phyloP scores from a whole-genome alignment of 2,113 vertebrate genomes.

The Nothobranchius furzeri region DNA sequence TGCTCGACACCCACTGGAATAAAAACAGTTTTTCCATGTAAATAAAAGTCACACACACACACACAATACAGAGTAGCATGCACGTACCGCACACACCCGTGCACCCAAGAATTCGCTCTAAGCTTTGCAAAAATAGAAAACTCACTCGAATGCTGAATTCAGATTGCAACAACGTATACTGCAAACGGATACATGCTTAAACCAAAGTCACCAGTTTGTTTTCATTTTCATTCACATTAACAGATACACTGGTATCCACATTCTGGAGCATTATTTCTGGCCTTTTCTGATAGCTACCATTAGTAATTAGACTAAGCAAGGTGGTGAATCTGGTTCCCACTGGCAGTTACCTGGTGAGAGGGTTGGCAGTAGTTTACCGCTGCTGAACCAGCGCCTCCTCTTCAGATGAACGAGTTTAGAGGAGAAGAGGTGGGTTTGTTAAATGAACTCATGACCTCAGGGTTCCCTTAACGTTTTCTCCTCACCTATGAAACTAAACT shows the following conservation, averaged over 20 bases:
- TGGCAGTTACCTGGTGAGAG: conserved; percentile 69
- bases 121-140: conserved; percentile 59
- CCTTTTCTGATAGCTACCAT: conserved; percentile 50
- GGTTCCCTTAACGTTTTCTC: not conserved
- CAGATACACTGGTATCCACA: conserved; percentile 58
- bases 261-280: conserved; percentile 45
- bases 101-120: conserved; percentile 41
- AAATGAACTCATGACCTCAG: conserved; percentile 25
- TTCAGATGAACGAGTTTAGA: conserved; percentile 8
- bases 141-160: conserved; percentile 53
- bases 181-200: conserved; percentile 69
- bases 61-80: conserved; percentile 63
- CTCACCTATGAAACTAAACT: not conserved
- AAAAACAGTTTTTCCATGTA: conserved; percentile 1
- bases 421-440: not conserved
- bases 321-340: conserved; percentile 41
- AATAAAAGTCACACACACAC: conserved; percentile 48
- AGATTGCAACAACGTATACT: conserved; percentile 54
- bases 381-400: conserved; percentile 43
- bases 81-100: conserved; percentile 58
- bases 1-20: conserved; percentile 26
- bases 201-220: conserved; percentile 65
- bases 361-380: conserved; percentile 72
- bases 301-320: conserved; percentile 25
- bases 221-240: conserved; percentile 65